Evolutionary conservation across 2,113 vertebrate species (phyloP), one percentile per base, ranked within the genome.

Genomic region (Hippotragus niger): DNA sequence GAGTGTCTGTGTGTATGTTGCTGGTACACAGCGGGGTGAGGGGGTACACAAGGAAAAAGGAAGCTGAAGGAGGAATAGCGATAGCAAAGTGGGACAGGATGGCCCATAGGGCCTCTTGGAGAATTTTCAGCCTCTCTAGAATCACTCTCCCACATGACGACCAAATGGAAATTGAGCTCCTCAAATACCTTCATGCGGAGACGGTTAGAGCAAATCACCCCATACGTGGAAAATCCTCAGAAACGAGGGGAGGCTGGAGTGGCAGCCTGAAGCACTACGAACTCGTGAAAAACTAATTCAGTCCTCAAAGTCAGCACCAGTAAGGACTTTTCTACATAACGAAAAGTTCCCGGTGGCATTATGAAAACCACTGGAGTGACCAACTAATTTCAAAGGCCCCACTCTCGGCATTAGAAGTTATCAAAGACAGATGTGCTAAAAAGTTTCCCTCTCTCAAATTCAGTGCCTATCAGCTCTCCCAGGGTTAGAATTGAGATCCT

Each of bases 231-330:
- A 90, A 36, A 58, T 60, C 60, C 95, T 94, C 94, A 98, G 97
- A 97, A 98, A 95, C 87, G 78, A 96, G 97, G 89, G 33, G 9
- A 97, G 57, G 96, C 95, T 98, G 97, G 84, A 64, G 97, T 85
- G 83, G 91, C 87, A 97, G 98, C 98, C 97, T 53, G 78, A 96
- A 98, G 98, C 91, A 71, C 85, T 97, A 86, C n/a, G 92, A 97
- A 97, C 96, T 98, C 98, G 98, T 97, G 97, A 98, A 98, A 99
- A 98, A 98, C 98, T 96, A 98, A 99, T 98, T 98, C 96, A 96
- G 8, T 90, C 82, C 91, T 98, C 98, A 98, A 98, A 98, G 97
- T 97, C 95, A 93, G 97, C 96, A 94, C 94, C 62, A 97, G 95
- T 95, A 92, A 97, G 57, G 97, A 94, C 98, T 97, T 89, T 33